Percentiles rank a stretch among this genome's conserved stretches.
Conservation (phyloP, 2,888 invertebrate genomes). For the Anthrax anthrax region DNA sequence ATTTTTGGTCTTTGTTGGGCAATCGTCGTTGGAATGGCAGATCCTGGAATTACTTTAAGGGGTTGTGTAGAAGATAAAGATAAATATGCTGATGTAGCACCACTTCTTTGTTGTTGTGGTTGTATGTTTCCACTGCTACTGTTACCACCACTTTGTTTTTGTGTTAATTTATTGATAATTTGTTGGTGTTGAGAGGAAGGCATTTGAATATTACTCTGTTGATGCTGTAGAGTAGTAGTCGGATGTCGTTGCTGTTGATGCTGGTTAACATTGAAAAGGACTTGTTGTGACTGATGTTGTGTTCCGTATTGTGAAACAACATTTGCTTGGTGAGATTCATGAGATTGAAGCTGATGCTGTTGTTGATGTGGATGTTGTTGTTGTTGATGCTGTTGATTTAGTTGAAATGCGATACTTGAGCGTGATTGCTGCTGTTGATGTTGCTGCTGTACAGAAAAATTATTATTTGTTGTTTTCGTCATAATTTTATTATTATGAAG, state of each 20-base stretch:
- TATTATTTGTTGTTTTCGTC: slow-evolving; percentile 26
- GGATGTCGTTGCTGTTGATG: slow-evolving; percentile 9
- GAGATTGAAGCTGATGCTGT: slow-evolving; percentile 1
- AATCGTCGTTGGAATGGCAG: slow-evolving; percentile 29
- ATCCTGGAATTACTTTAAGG: slow-evolving; percentile 26
- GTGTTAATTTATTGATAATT: slow-evolving; percentile 7
- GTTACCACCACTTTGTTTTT: slow-evolving; percentile 7
- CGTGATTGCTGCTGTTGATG: slow-evolving; percentile 15
- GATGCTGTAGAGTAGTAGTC: slow-evolving; percentile 1
- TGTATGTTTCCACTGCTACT: slow-evolving; percentile 11
- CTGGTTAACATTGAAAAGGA: slow-evolving; percentile 1
- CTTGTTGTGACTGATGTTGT: slow-evolving; percentile 13
- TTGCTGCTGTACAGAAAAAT: slow-evolving; percentile 21
- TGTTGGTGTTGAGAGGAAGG: slow-evolving; percentile 4
- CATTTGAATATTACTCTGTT: slow-evolving; percentile 8
- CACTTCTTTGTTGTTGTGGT: slow-evolving; percentile 18
- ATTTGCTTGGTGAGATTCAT: slow-evolving; percentile 3
- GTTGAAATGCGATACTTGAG: slow-evolving; percentile 12
- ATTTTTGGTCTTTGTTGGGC: slow-evolving; percentile 31
- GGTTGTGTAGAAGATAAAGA: slow-evolving; percentile 39
- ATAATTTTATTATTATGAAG: slow-evolving; percentile 3
- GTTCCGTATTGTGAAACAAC: slow-evolving; percentile 5
- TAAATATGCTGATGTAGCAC: slow-evolving; percentile 37
- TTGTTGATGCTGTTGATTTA: slow-evolving; percentile 16
- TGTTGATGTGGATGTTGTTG: slow-evolving; percentile 16